Conservation (phyloP, 1,140 invertebrate species). For the Trachymyrmex septentrionalis region DNA sequence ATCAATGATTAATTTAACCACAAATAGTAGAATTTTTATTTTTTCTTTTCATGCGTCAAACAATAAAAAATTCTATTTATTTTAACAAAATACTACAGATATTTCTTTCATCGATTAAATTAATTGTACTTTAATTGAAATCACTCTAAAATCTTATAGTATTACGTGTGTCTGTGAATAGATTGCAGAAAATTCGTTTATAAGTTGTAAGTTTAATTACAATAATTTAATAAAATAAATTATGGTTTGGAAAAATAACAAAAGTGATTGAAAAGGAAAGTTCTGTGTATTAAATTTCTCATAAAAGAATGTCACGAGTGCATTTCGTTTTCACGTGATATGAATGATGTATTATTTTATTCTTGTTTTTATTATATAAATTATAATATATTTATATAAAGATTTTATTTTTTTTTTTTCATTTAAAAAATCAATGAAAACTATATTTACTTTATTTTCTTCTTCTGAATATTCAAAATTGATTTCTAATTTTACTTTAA, state of each 20-base stretch:
- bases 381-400: no score
- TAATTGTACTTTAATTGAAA: background rate
- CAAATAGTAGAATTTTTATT: background rate
- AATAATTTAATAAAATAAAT: conserved; percentile 20
- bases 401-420: background rate
- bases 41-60: background rate
- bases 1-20: background rate
- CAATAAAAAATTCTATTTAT: background rate
- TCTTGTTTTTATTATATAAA: no score
- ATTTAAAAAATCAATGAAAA: background rate
- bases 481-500: background rate
- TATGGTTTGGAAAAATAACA: background rate
- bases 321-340: no score
- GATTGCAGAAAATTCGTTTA: background rate
- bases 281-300: background rate
- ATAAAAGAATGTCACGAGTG: background rate
- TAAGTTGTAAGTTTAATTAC: background rate
- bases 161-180: background rate
- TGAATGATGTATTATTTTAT: no score
- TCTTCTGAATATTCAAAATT: background rate
- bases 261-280: background rate
- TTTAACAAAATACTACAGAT: background rate
- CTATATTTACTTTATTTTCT: background rate
- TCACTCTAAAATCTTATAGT: conserved; percentile 8
- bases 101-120: conserved; percentile 4